phyloP scores from a whole-genome alignment of 92 coral and sea anemone species.

The Micromussa lordhowensis region DNA sequence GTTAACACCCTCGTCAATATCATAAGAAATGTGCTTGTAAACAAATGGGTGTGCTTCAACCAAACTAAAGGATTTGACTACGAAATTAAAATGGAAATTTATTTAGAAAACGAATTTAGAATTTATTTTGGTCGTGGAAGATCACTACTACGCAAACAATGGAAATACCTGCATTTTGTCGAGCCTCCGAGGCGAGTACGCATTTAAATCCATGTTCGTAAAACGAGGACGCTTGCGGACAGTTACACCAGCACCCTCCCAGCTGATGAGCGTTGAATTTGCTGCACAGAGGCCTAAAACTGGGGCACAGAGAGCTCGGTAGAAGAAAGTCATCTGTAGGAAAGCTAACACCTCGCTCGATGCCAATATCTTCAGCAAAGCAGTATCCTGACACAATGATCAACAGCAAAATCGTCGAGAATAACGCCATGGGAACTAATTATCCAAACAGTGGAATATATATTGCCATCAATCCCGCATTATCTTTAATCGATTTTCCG shows the following conservation, averaged over 20 bases:
- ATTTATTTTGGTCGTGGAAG: background rate
- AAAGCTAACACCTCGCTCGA: background rate
- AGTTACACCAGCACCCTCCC: slow-evolving; percentile 1
- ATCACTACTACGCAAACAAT: background rate
- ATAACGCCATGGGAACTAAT: background rate
- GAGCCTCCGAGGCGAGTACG: background rate
- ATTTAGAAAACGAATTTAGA: too few species aligned
- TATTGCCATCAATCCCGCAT: background rate
- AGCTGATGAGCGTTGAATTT: background rate
- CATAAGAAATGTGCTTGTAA: background rate
- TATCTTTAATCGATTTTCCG: background rate
- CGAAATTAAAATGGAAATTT: too few species aligned
- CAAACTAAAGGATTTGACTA: background rate
- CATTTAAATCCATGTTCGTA: slow-evolving; percentile 2
- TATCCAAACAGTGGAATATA: background rate
- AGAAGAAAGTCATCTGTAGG: background rate
- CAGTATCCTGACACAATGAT: background rate
- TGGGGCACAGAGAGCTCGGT: background rate
- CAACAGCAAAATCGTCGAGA: background rate
- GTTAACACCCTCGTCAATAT: too few species aligned
- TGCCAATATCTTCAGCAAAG: background rate
- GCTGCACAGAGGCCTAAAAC: background rate
- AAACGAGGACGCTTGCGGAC: background rate
- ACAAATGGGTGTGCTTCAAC: background rate
- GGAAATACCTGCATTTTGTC: background rate